These are phyloP conservation scores for Dendroctonus ponderosae DNA, from an alignment of 1,140 invertebrate species.

Conservation along the genomic window DNA sequence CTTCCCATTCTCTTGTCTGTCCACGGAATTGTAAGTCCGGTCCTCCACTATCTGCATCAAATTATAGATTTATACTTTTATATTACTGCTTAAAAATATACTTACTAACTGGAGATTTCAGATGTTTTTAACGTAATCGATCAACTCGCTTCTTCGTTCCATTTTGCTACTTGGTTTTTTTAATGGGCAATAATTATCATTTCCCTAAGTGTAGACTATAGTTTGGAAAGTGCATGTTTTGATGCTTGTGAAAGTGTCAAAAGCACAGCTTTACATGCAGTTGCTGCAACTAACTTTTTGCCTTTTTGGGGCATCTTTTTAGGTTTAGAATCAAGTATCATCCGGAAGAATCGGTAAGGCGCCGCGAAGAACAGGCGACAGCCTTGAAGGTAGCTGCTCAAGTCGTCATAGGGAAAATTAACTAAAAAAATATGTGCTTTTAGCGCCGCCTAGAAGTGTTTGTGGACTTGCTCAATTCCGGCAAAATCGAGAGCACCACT, in stretches of 20 bases:
- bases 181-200: no score
- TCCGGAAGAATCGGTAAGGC: conserved; percentile 90
- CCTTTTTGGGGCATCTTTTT: conserved; percentile 38
- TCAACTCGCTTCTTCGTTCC: no score
- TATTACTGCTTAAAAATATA: no score
- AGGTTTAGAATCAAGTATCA: conserved; percentile 99
- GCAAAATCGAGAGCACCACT: conserved; percentile 72
- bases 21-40: no score
- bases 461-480: conserved; percentile 75
- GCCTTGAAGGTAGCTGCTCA: conserved; percentile 70
- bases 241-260: conserved; percentile 4
- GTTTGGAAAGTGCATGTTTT: neutral
- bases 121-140: no score
- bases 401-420: neutral
- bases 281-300: conserved; percentile 5
- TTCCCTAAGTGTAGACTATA: neutral
- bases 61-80: no score
- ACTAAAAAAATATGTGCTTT: conserved; percentile 21
- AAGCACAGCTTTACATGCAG: no score
- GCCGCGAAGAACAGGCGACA: conserved; percentile 81
- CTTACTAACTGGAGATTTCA: no score
- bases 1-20: no score
- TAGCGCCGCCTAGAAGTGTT: conserved; percentile 90
- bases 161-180: no score
- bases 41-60: no score